Base-by-base conservation (phyloP, 1,140 invertebrate species). In the Gyrodactylus salaris region DNA sequence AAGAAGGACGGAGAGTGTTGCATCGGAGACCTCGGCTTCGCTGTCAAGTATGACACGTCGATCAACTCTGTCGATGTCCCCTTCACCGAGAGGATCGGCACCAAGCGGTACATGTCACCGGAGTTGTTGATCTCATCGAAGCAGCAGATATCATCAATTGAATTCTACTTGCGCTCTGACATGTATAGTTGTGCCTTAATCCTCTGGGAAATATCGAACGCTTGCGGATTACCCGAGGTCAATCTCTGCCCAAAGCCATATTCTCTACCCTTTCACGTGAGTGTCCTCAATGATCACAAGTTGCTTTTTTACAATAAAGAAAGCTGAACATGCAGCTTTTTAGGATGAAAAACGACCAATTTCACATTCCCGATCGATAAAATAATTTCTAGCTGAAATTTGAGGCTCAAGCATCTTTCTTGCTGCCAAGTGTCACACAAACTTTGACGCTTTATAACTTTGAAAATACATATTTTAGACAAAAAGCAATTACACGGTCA, bases 21-120 rank as follows among this genome's bases (percentile, higher is more conserved):
- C 75, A 94, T 97, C 77, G 91, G 90, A 1, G 92, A 97, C 82
- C 82, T 96, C 24, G 92, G 92, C 26, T 74, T 78, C 34, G 78
- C 78, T 69, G 78, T 79, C 23, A n/a, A 26, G 20, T 72, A 19
- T 22, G 22, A 27, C 25, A 2, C 24, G 1, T 16, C 27, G 23
- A 20, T 16, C 27, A 26, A 25, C 73, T n/a, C 74, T 25, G 72
- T 25, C 20, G 21, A 70, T 16, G 68, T 27, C 16, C 22, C 27
- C 7, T 16, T 16, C 16, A 68, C 72, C 69, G n/a, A 23, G 19
- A 1, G 25, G 16, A 26, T 73, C 68, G 72, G 34, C 21, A 27
- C 91, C 0, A 94, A 92, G 78, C 85, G 90, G 21, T 93, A 93
- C 78, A 91, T 92, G 88, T 87, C 89, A 1, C 89, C 89, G 2